A percentile compares a stretch with the other conserved stretches of the same genome.
These are phyloP conservation scores for Eonycteris spelaea DNA, from an alignment of 2,113 vertebrate species.

Conservation along the genomic window DNA sequence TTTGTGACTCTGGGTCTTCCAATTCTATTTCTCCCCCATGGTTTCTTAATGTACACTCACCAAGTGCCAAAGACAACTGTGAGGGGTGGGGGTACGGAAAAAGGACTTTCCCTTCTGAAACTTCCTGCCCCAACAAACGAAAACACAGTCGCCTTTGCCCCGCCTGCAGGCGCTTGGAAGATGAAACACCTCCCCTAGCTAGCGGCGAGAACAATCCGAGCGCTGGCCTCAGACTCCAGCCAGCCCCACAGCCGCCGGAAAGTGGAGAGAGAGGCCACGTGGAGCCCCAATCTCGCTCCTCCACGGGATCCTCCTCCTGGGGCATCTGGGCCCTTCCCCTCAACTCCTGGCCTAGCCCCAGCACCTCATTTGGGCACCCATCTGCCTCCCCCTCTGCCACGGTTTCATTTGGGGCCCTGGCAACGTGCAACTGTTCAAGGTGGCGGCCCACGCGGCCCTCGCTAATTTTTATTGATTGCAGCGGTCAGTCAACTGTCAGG, in stretches of 20 bases:
- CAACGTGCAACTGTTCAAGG: neutral
- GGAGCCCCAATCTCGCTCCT: neutral
- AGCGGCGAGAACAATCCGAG: rapidly evolving
- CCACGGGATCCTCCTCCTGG: neutral
- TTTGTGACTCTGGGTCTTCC: neutral
- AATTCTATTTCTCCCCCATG: rapidly evolving
- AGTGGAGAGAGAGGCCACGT: neutral
- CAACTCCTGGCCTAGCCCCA: neutral
- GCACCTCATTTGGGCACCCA: neutral
- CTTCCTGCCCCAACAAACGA: neutral
- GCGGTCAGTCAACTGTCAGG: slow-evolving; percentile 94
- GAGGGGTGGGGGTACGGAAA: rapidly evolving
- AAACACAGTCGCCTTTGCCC: neutral
- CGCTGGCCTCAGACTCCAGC: neutral
- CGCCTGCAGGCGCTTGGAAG: neutral
- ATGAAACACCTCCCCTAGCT: neutral
- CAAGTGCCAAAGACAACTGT: neutral
- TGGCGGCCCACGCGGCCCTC: neutral
- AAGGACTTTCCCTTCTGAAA: neutral
- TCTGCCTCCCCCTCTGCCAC: neutral
- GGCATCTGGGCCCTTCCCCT: neutral
- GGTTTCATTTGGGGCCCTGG: neutral
- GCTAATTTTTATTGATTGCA: slow-evolving; percentile 91
- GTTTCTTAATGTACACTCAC: too few species aligned
- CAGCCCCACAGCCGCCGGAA: rapidly evolving